Conservation (phyloP, 53 echinoderm and acorn worm species). For the Paracentrotus lividus region DNA sequence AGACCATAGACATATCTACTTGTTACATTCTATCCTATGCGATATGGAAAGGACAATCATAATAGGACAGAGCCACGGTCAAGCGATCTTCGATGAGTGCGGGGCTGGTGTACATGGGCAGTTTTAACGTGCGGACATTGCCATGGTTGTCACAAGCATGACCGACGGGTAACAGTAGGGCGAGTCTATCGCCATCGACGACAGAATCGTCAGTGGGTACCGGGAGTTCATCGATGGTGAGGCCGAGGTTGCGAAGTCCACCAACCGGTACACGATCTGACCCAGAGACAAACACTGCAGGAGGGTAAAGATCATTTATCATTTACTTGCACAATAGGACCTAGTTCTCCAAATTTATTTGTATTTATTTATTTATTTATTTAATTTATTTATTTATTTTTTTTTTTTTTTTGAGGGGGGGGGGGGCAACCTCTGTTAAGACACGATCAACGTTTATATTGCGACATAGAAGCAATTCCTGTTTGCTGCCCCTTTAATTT, state of each 20-base stretch:
- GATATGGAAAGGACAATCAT: constrained; percentile 4
- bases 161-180: background rate
- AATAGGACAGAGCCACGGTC: background rate
- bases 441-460: too few species aligned
- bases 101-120: background rate
- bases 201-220: background rate
- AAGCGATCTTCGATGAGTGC: constrained; percentile 25
- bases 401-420: too few species aligned
- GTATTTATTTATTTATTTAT: too few species aligned
- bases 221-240: background rate
- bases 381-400: too few species aligned
- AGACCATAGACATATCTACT: too few species aligned
- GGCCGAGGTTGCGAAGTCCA: background rate
- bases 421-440: too few species aligned
- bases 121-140: background rate
- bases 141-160: background rate
- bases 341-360: too few species aligned
- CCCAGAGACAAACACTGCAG: background rate
- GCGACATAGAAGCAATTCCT: too few species aligned
- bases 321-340: too few species aligned
- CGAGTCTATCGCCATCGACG: background rate
- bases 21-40: too few species aligned
- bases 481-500: too few species aligned
- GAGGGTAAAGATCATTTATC: background rate
- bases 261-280: constrained; percentile 39